Percentiles rank a stretch among this genome's conserved stretches.
phyloP scores from a whole-genome alignment of 2,888 invertebrate species.

The Athetis lepigone region DNA sequence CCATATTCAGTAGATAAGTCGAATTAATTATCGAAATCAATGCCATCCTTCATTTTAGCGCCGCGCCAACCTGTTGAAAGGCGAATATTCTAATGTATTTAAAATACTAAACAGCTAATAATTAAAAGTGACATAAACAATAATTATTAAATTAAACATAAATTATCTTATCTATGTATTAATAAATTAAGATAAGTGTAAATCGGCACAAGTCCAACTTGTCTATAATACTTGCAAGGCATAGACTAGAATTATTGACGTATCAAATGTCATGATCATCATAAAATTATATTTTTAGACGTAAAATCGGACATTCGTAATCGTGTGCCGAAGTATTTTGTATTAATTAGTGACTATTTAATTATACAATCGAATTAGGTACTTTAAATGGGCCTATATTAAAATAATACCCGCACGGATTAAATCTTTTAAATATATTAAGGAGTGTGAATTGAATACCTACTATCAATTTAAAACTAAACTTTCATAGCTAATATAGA shows the following conservation, averaged over 20 bases:
- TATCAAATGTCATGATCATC: conserved; percentile 49
- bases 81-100: conserved; percentile 15
- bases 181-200: conserved; percentile 37
- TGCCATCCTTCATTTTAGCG: conserved; percentile 15
- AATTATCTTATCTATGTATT: conserved; percentile 45
- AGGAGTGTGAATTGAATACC: too few species aligned
- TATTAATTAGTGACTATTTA: too few species aligned
- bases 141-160: conserved; percentile 43
- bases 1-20: background rate
- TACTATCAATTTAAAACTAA: background rate
- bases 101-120: conserved; percentile 22
- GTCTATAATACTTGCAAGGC: conserved; percentile 19
- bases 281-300: conserved; percentile 32
- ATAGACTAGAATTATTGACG: conserved; percentile 27
- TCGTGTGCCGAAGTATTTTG: background rate
- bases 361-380: too few species aligned
- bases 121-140: conserved; percentile 25
- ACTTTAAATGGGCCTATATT: too few species aligned
- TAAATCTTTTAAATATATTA: conserved; percentile 1
- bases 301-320: conserved; percentile 20
- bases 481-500: background rate
- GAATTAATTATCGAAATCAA: conserved; percentile 20
- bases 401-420: background rate
- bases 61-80: conserved; percentile 4
- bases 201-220: conserved; percentile 12